Evolutionary conservation across 2,888 invertebrate genomes (phyloP).

Genomic region (Eupithecia exiguata): DNA sequence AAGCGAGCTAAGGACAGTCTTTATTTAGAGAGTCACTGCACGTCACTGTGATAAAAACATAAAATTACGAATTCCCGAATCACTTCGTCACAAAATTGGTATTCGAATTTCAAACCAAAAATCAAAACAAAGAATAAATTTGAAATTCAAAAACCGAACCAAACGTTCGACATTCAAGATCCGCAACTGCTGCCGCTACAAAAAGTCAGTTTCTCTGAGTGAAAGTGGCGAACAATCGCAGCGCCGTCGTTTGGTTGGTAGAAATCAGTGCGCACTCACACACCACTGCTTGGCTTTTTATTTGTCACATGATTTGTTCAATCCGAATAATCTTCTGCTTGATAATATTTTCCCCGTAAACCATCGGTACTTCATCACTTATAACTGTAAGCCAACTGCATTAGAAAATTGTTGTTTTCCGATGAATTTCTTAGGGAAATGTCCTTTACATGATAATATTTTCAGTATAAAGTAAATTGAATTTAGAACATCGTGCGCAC

Average conservation of each 20-base stretch:
- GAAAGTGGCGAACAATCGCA: constrained; percentile 73
- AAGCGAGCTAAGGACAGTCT: neutral
- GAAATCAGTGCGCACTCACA: constrained; percentile 61
- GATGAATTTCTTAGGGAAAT: neutral
- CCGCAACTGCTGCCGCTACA: constrained; percentile 60
- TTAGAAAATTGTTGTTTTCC: neutral
- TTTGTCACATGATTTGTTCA: constrained; percentile 28
- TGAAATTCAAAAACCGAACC: constrained; percentile 39
- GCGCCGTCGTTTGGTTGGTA: constrained; percentile 58
- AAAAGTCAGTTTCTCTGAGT: constrained; percentile 81
- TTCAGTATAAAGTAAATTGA: no score
- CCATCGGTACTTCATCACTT: neutral
- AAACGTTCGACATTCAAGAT: constrained; percentile 61
- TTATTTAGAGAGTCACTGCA: neutral
- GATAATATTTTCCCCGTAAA: neutral
- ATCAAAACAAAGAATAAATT: constrained; percentile 10
- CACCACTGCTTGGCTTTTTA: constrained; percentile 45
- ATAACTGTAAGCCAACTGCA: neutral
- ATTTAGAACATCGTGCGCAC: no score
- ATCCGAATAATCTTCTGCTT: neutral
- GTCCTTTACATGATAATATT: neutral
- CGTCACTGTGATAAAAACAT: neutral
- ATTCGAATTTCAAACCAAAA: constrained; percentile 19
- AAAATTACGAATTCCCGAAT: neutral
- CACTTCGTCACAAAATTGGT: neutral